Conservation (phyloP, 2,797 vertebrate species). For the Channa striata region DNA sequence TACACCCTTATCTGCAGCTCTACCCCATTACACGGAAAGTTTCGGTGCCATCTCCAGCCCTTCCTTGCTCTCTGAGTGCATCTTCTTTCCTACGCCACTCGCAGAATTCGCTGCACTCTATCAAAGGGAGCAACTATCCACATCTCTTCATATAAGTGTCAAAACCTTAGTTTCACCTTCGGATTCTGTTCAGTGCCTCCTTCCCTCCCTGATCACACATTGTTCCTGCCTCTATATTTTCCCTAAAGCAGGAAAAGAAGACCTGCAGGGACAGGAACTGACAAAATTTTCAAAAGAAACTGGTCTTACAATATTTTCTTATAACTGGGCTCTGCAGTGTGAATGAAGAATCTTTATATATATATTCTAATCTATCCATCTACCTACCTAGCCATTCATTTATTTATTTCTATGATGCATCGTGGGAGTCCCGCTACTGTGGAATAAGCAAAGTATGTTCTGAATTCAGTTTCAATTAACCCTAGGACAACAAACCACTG, state of each 20-base stretch:
- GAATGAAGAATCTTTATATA: conserved; percentile 31
- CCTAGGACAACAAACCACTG: conserved; percentile 13
- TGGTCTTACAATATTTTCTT: conserved; percentile 8
- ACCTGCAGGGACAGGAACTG: conserved; percentile 5
- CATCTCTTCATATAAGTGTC: conserved; percentile 8
- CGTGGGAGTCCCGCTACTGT: conserved; percentile 25
- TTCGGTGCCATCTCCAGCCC: conserved; percentile 28
- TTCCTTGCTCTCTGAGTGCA: conserved; percentile 20
- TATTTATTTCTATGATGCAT: conserved; percentile 37
- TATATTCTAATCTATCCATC: conserved; percentile 30
- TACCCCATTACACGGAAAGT: conserved; percentile 48
- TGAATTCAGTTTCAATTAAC: conserved; percentile 37
- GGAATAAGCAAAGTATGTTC: conserved; percentile 3
- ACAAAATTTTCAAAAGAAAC: conserved; percentile 1
- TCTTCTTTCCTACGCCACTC: conserved; percentile 4
- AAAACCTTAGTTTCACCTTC: conserved; percentile 3
- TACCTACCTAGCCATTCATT: too few relatives aligned
- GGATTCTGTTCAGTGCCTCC: conserved; percentile 7
- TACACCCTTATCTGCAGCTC: conserved; percentile 57
- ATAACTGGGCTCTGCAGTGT: neutral
- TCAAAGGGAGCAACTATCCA: conserved; percentile 17
- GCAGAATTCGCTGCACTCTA: conserved; percentile 5
- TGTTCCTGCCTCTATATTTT: conserved; percentile 6
- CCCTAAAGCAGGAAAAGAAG: conserved; percentile 3
- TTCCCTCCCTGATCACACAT: conserved; percentile 12